phyloP scores from a whole-genome alignment of 2,113 vertebrate genomes.

The Hemichromis elongatus region DNA sequence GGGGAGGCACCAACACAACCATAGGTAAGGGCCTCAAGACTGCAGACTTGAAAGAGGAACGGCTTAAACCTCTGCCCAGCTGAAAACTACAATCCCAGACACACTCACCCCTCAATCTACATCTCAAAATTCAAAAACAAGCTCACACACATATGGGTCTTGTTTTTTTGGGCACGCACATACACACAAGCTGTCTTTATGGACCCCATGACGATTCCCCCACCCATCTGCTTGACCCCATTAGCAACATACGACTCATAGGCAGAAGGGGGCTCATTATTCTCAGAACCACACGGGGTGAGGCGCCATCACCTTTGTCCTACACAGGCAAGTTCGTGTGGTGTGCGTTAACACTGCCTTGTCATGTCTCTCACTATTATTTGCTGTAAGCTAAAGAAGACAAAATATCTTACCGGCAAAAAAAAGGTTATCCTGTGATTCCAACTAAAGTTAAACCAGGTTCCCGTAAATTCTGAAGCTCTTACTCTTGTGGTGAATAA shows the following conservation, averaged over 20 bases:
- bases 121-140: conserved; percentile 1
- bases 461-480: neutral
- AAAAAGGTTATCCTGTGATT: neutral
- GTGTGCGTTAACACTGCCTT: neutral
- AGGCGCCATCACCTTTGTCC: conserved; percentile 35
- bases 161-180: neutral
- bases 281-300: conserved; percentile 24
- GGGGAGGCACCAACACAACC: neutral
- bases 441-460: neutral
- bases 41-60: neutral
- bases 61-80: neutral
- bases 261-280: conserved; percentile 51
- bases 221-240: conserved; percentile 73
- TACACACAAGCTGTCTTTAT: conserved; percentile 30
- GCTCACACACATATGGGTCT: neutral
- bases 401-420: conserved; percentile 22
- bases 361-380: neutral
- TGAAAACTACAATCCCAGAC: neutral
- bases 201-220: conserved; percentile 33
- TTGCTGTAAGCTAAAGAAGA: neutral
- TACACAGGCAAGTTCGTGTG: conserved; percentile 13
- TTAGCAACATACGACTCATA: conserved; percentile 59
- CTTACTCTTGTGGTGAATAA: neutral
- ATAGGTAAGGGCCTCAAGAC: neutral
- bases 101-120: neutral